Conservation (phyloP, 2,113 vertebrate species). For the Hippocampus barbouri region DNA sequence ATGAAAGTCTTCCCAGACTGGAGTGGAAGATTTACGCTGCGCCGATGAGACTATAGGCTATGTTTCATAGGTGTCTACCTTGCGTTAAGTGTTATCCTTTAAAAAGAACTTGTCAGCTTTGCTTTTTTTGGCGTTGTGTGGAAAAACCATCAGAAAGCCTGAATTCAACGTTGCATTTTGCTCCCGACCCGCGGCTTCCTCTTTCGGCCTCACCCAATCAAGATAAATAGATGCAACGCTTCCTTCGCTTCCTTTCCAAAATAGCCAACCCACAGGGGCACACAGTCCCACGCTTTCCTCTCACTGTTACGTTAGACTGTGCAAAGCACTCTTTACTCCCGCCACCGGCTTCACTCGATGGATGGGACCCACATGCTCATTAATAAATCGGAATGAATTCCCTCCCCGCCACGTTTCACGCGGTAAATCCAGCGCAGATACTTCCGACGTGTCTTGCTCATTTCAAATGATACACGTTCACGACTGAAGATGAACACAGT, state of each 20-base stretch:
- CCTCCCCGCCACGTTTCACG: conserved; percentile 34
- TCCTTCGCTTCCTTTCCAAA: conserved; percentile 53
- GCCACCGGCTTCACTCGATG: conserved; percentile 15
- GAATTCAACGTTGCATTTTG: conserved; percentile 37
- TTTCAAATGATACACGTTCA: conserved; percentile 28
- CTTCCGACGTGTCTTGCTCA: conserved; percentile 21
- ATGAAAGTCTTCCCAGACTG: neutral
- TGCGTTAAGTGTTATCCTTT: neutral
- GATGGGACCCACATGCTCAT: conserved; percentile 14
- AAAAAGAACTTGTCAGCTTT: neutral
- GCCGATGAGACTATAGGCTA: neutral
- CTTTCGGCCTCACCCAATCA: conserved; percentile 42
- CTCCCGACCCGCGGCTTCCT: conserved; percentile 42
- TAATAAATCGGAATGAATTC: neutral
- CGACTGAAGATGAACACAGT: conserved; percentile 33
- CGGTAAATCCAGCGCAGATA: conserved; percentile 8
- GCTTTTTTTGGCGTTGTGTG: neutral
- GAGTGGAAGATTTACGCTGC: neutral
- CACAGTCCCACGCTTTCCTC: conserved; percentile 15
- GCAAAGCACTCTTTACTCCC: conserved; percentile 6
- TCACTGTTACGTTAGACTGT: conserved; percentile 12
- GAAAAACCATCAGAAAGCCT: conserved; percentile 15
- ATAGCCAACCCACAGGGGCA: conserved; percentile 23
- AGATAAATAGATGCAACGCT: conserved; percentile 41
- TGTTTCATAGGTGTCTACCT: neutral